A percentile compares a stretch with the other conserved stretches of the same genome.
Conservation (phyloP, 2,797 vertebrate species). For the Hipposideros larvatus region DNA sequence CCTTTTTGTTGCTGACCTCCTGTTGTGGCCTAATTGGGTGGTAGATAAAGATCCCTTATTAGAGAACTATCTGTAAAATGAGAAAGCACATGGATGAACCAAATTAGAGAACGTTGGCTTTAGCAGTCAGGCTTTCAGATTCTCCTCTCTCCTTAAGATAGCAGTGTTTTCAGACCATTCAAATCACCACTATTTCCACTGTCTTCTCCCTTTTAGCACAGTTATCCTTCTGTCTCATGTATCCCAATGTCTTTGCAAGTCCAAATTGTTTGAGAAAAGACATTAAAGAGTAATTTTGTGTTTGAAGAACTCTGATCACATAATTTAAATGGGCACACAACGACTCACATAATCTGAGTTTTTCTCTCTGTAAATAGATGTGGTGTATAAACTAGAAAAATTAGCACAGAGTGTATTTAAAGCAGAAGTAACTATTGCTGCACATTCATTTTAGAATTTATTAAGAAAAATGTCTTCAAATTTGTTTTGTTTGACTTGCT, state of each 20-base stretch:
- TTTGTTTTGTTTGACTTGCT: conserved; percentile 69
- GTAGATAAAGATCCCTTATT: not conserved
- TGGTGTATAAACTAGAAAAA: not conserved
- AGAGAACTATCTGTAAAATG: not conserved
- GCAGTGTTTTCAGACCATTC: not conserved
- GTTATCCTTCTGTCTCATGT: not conserved
- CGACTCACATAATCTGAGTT: not conserved
- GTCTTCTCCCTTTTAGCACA: not conserved
- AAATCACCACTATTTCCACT: rapidly evolving
- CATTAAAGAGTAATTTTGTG: not conserved
- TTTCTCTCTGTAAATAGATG: not conserved
- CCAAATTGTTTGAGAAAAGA: not conserved
- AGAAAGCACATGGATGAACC: not conserved
- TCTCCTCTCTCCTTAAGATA: not conserved
- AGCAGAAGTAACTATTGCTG: not conserved
- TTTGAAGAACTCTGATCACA: not conserved
- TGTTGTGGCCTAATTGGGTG: not conserved
- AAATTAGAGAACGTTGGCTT: not conserved
- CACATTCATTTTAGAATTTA: conserved; percentile 45
- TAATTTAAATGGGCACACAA: not conserved
- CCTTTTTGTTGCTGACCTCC: not conserved
- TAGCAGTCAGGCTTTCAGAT: not conserved
- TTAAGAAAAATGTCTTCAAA: conserved; percentile 31
- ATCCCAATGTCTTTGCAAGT: not conserved
- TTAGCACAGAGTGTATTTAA: not conserved